Conservation (phyloP, 1,140 invertebrate genomes). For the Octopus bimaculoides region DNA sequence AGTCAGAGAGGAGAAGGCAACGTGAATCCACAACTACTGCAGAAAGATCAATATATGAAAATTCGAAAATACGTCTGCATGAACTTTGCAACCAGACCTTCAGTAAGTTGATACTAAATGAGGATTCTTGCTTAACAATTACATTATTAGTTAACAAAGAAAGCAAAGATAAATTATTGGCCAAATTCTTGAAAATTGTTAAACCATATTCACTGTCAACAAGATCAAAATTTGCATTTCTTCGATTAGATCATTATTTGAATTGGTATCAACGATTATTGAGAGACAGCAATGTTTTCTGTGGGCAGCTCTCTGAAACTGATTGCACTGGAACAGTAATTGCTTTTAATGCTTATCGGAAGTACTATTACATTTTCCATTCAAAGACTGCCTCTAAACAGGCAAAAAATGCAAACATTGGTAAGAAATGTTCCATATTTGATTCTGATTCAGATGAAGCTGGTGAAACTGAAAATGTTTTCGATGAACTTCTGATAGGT, state of each 20-base stretch:
- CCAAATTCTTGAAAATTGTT: slow-evolving; percentile 87
- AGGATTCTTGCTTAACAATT: slow-evolving; percentile 72
- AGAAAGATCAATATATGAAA: too few species aligned
- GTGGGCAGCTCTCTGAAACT: slow-evolving; percentile 74
- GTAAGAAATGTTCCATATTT: neutral
- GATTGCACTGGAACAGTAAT: slow-evolving; percentile 97
- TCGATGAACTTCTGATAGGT: slow-evolving; percentile 84
- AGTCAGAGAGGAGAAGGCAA: too few species aligned
- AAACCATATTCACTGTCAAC: slow-evolving; percentile 77
- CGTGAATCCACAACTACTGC: too few species aligned
- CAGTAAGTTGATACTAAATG: too few species aligned
- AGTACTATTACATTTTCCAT: slow-evolving; percentile 98
- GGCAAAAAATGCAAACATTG: slow-evolving; percentile 14
- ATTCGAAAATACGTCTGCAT: too few species aligned
- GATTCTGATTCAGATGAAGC: neutral
- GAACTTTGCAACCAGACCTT: too few species aligned
- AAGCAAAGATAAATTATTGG: slow-evolving; percentile 79
- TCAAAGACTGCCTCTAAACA: slow-evolving; percentile 65
- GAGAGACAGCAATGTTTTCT: slow-evolving; percentile 65
- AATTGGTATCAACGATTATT: slow-evolving; percentile 89
- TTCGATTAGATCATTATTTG: slow-evolving; percentile 87
- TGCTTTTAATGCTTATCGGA: slow-evolving; percentile 90
- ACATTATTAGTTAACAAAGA: slow-evolving; percentile 86
- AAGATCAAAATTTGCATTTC: slow-evolving; percentile 77
- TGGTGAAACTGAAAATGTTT: slow-evolving; percentile 16